Conservation (phyloP, 1,140 invertebrate species). For the Matsumurasca onukii region DNA sequence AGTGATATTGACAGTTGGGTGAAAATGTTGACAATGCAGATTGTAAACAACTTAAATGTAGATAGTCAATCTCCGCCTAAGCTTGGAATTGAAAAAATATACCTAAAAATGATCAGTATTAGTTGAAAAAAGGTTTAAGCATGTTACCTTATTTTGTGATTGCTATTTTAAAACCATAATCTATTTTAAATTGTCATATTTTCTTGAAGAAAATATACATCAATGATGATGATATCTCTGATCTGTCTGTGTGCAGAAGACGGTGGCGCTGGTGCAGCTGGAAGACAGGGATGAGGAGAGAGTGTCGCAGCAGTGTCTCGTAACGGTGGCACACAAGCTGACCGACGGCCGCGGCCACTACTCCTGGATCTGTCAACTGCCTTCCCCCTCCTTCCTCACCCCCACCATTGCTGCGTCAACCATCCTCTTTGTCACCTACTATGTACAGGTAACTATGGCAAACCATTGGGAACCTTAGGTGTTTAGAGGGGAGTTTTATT, state of each 20-base stretch:
- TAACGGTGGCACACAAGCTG: not conserved
- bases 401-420: constrained; percentile 3
- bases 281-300: not conserved
- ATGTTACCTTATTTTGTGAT: no score
- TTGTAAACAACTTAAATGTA: no score
- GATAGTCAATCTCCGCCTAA: no score
- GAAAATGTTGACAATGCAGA: no score
- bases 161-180: not conserved
- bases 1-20: no score
- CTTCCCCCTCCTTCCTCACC: not conserved
- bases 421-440: not conserved
- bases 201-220: no score
- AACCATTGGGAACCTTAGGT: not conserved
- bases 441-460: not conserved
- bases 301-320: constrained; percentile 8
- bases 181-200: no score
- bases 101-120: no score
- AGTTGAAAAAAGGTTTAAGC: no score
- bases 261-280: not conserved
- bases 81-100: no score
- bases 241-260: not conserved
- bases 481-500: not conserved
- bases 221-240: not conserved
- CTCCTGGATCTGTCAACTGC: not conserved
- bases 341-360: not conserved